Percentiles rank a stretch among this genome's conserved stretches.
Evolutionary conservation across 2,888 invertebrate genomes (phyloP).

Genomic region (Muschampia plurimacula): DNA sequence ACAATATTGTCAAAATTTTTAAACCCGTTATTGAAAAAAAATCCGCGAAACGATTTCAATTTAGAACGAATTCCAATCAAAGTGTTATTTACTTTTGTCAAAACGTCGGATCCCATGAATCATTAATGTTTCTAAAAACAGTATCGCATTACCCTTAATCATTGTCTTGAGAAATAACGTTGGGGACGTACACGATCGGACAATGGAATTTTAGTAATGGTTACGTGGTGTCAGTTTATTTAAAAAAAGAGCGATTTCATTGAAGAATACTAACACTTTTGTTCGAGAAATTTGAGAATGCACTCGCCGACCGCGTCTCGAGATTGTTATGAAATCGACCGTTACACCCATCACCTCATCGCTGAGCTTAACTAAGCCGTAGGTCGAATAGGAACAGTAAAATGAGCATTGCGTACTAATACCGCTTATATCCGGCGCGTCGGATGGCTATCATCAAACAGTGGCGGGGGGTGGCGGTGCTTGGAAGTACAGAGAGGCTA

Average conservation of each 20-base stretch:
- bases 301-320: slow-evolving; percentile 54
- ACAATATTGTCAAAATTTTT: slow-evolving; percentile 42
- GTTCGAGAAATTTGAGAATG: slow-evolving; percentile 72
- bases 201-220: slow-evolving; percentile 79
- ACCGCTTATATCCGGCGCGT: slow-evolving; percentile 73
- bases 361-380: slow-evolving; percentile 67
- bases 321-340: slow-evolving; percentile 60
- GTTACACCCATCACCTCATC: slow-evolving; percentile 61
- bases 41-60: slow-evolving; percentile 46
- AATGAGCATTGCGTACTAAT: slow-evolving; percentile 67
- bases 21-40: slow-evolving; percentile 51
- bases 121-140: slow-evolving; percentile 79
- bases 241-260: slow-evolving; percentile 65
- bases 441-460: slow-evolving; percentile 73
- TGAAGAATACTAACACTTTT: slow-evolving; percentile 76
- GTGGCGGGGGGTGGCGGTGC: slow-evolving; percentile 83
- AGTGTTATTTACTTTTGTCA: slow-evolving; percentile 52
- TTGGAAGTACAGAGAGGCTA: slow-evolving; percentile 75
- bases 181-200: slow-evolving; percentile 73
- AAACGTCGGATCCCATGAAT: slow-evolving; percentile 74
- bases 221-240: slow-evolving; percentile 75
- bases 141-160: slow-evolving; percentile 76
- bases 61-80: slow-evolving; percentile 47
- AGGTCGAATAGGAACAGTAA: slow-evolving; percentile 59
- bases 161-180: slow-evolving; percentile 77